Evolutionary conservation across 2,797 vertebrate genomes (phyloP).

Genomic region (Protosalanx chinensis): DNA sequence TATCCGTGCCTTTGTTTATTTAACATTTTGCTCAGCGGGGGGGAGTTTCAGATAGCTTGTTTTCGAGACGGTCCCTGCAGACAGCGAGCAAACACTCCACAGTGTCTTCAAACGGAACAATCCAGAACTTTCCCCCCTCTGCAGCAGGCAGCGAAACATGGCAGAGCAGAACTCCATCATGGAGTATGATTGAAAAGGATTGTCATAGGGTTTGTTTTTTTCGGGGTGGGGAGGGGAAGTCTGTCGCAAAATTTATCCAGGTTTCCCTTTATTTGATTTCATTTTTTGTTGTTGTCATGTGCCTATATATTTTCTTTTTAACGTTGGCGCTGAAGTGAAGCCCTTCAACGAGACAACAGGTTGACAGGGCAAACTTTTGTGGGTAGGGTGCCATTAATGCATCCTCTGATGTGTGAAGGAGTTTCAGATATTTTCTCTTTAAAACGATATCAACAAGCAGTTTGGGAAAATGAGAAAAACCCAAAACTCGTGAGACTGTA

Average conservation of each 20-base stretch:
- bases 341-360: slow-evolving; percentile 44
- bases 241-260: slow-evolving; percentile 68
- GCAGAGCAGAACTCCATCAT: slow-evolving; percentile 72
- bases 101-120: slow-evolving; percentile 84
- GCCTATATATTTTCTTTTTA: slow-evolving; percentile 24
- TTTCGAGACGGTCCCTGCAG: slow-evolving; percentile 82
- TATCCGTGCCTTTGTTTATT: slow-evolving; percentile 82
- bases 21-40: slow-evolving; percentile 83
- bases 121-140: slow-evolving; percentile 79
- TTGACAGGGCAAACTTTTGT: slow-evolving; percentile 66
- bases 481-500: slow-evolving; percentile 47
- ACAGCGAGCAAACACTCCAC: slow-evolving; percentile 82
- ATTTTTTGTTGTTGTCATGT: slow-evolving; percentile 56
- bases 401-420: slow-evolving; percentile 60
- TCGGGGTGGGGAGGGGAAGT: slow-evolving; percentile 29
- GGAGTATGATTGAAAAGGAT: slow-evolving; percentile 79
- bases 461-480: slow-evolving; percentile 44
- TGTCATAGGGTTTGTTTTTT: slow-evolving; percentile 74
- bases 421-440: slow-evolving; percentile 45
- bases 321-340: slow-evolving; percentile 22
- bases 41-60: slow-evolving; percentile 82
- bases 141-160: slow-evolving; percentile 70
- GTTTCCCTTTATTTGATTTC: slow-evolving; percentile 16
- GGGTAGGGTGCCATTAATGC: slow-evolving; percentile 66
- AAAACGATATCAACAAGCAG: slow-evolving; percentile 55